phyloP scores from a whole-genome alignment of 2,888 invertebrate species.

The Cremastinae sp. region DNA sequence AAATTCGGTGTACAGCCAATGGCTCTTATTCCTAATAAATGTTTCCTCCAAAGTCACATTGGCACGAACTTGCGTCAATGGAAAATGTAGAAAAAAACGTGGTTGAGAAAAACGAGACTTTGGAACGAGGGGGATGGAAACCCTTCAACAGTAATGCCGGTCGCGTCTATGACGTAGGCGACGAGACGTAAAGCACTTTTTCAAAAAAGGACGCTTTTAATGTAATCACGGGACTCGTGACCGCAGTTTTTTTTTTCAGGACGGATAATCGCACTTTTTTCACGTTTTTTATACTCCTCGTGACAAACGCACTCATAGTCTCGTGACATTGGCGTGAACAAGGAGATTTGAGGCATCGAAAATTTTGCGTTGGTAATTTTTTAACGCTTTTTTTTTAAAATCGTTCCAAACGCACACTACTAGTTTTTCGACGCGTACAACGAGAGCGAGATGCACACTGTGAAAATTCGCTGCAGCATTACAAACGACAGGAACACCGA shows the following conservation, averaged over 20 bases:
- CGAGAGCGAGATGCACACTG: constrained; percentile 43
- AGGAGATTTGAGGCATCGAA: constrained; percentile 12
- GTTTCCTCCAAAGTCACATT: constrained; percentile 31
- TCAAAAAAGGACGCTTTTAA: background rate
- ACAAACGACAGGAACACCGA: constrained; percentile 42
- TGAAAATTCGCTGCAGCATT: constrained; percentile 29
- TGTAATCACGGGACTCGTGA: constrained; percentile 36
- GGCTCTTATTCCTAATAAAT: constrained; percentile 36
- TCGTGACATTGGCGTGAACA: constrained; percentile 22
- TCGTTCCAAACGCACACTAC: background rate
- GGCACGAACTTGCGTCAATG: background rate
- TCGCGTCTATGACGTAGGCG: constrained; percentile 42
- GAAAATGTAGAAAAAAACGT: constrained; percentile 1
- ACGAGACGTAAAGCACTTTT: constrained; percentile 21
- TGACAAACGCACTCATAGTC: background rate
- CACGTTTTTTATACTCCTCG: constrained; percentile 8
- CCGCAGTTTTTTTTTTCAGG: background rate
- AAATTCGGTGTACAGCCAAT: constrained; percentile 56
- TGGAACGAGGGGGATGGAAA: constrained; percentile 17
- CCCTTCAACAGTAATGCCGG: constrained; percentile 39
- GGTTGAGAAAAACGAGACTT: background rate
- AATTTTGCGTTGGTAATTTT: constrained; percentile 23
- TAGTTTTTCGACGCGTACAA: constrained; percentile 10
- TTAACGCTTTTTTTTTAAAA: background rate
- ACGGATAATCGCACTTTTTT: background rate